Evolutionary conservation across 1,140 invertebrate genomes (phyloP), one percentile per base, ranked within the genome.

Genomic region (Bombus pyrosoma): DNA sequence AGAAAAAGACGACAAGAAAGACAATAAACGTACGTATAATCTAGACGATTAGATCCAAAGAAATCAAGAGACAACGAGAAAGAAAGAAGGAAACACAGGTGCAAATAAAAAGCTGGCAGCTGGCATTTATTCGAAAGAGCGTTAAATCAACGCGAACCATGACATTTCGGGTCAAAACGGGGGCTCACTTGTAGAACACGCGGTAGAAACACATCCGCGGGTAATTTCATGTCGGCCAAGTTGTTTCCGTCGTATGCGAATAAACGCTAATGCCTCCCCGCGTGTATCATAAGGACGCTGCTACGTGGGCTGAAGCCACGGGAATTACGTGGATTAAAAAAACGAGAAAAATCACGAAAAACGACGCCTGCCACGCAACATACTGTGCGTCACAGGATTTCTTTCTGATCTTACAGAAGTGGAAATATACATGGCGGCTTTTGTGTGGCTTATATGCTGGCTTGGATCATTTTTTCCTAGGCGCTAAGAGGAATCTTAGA

Each of bases 211-310:
- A 59, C 43, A 71, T 79, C 68, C 53, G 57, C 32, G 8, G 68
- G 68, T 71, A 79, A 85, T 80, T 79, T 85, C 77, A 53, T 80
- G 62, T 85, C 68, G 22, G 47, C 18, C 34, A 80, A 80, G 28
- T 41, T 84, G 82, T 62, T 78, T 41, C 43, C 64, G 18, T 22
- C 34, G 47, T 64, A 80, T 64, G 41, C 76, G 62, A 85, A 85
- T 85, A 80, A 79, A 72, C 64, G 73, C 68, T 73, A 73, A 80
- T 64, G 77, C 64, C 77, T 72, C 32, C 3, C 22, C 39, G 25
- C 18, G 53, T 62, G 76, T 79, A 59, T 47, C 62, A 62, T 72
- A 73, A 72, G 75, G n/a, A 85, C 47, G 41, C 15, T 28, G 18
- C 18, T 18, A 53, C 47, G 18, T 8, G 34, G 28, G 13, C 34